Evolutionary conservation across 2,888 invertebrate genomes (phyloP), one percentile per base, ranked within the genome.

Genomic region (Gibbula magus): DNA sequence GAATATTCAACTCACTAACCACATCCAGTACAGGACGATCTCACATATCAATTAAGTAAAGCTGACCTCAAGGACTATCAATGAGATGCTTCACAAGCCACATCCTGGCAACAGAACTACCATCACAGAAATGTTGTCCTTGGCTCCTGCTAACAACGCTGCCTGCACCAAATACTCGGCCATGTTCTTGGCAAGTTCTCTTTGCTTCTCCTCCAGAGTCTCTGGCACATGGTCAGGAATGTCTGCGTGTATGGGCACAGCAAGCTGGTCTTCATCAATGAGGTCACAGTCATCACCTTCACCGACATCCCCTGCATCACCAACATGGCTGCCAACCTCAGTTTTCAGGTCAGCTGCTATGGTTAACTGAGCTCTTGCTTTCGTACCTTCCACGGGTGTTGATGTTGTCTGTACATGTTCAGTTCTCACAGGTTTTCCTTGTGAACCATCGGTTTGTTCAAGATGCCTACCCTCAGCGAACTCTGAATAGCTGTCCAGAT

Each of bases 151-250:
- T 70, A 92, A 78, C 32, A 92, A 79, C 0, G 92, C 91, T 7
- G 92, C 92, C 81, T 92, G 92, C 0, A 89, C 89, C 25, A 92
- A 82, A 67, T 90, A 84, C 81, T 91, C 90, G 1, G 92, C 88
- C 90, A 92, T 89, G 0, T 79, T 79, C 74, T 87, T 86, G 0
- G 91, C 90, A 51, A 90, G 86, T 25, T 90, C 88, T 54, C 89
- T 78, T 67, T 88, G 89, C 22, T 35, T 75, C 25, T 89, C 88
- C 32, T 89, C 89, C 29, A 79, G 75, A 0, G 88, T 86, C 51
- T 84, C 78, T 0, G 86, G 85, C 7, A 84, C 85, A 29, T 82
- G 82, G 16, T 86, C 82, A 74, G 84, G 86, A 85, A 79, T 85
- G 81, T 78, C 85, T 79, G 88, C 87, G 66, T 85, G 82, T 8